Evolutionary conservation across 2,797 vertebrate species (phyloP), one percentile per base, ranked within the genome.

Genomic region (Esox lucius): DNA sequence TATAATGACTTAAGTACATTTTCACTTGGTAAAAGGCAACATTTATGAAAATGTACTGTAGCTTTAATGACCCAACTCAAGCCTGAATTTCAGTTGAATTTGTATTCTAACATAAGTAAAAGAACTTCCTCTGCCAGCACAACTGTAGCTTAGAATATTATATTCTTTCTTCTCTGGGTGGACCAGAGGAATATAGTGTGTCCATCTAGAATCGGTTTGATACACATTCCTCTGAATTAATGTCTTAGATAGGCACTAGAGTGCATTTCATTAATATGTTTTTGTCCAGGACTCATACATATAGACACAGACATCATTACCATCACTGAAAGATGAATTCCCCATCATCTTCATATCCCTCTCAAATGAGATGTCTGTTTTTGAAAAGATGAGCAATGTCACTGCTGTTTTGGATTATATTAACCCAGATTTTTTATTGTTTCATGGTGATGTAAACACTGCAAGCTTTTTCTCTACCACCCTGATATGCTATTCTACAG

Each of bases 381-480:
- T 77, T 4, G 48, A 71, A 75, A 62, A 65, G 33, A 70, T 11
- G 17, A 75, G 74, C 49, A 78, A 26, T 80, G 83, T 84, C 42
- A 24, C 5, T 19, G 78, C 69, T 73, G 80, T 86, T 81, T 78
- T 77, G 82, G 79, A 88, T 87, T 87, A 84, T 84, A 77, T 83
- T 46, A 76, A 1, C 53, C 76, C 78, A 87, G 78, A 85, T 90
- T 87, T 85, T 88, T 90, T 39, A 67, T 66, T 87, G 84, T 88
- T 87, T 87, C 83, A 82, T 87, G 85, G 88, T 90, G 87, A 85
- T 90, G 78, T 74, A 79, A 86, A 78, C 77, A 87, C 84, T 74
- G 75, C 83, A 87, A 87, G 78, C 83, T 78, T 81, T 85, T 88
- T 89, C 84, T 87, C 87, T 89, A 89, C 87, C 85, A 85, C 72